Evolutionary conservation across 2,113 vertebrate species (phyloP).

Genomic region (Hyperopisus bebe): DNA sequence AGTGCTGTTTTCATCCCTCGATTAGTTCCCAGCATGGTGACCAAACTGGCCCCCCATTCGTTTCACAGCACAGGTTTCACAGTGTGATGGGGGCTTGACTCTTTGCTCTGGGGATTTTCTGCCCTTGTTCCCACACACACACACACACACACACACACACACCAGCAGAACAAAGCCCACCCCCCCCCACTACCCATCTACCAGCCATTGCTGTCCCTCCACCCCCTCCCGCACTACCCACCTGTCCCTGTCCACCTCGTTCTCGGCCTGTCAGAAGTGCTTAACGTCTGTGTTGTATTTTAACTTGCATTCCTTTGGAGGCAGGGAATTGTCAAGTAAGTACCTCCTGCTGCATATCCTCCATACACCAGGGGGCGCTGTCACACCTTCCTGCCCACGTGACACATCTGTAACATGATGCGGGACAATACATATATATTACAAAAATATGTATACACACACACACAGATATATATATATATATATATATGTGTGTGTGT

Average conservation of each 20-base stretch:
- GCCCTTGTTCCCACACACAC: background rate
- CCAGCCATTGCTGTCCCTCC: constrained; percentile 4
- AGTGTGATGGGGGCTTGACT: background rate
- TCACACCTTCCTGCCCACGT: background rate
- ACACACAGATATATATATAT: background rate
- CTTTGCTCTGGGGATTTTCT: background rate
- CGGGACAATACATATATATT: background rate
- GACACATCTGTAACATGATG: background rate
- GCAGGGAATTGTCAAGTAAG: constrained; percentile 97
- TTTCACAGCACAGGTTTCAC: no score
- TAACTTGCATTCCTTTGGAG: constrained; percentile 94
- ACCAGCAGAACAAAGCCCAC: background rate
- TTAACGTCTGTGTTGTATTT: constrained; percentile 89
- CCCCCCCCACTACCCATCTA: constrained; percentile 10
- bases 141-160: background rate
- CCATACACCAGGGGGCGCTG: background rate
- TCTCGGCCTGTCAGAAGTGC: constrained; percentile 52
- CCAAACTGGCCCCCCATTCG: background rate
- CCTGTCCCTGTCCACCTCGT: background rate
- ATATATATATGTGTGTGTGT: background rate
- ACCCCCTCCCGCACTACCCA: background rate
- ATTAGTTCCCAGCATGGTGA: background rate
- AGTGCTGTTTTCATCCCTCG: background rate
- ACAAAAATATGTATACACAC: background rate
- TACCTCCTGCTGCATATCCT: constrained; percentile 47